Conservation (phyloP, 2,797 vertebrate species). For the Telmatherina bonti region DNA sequence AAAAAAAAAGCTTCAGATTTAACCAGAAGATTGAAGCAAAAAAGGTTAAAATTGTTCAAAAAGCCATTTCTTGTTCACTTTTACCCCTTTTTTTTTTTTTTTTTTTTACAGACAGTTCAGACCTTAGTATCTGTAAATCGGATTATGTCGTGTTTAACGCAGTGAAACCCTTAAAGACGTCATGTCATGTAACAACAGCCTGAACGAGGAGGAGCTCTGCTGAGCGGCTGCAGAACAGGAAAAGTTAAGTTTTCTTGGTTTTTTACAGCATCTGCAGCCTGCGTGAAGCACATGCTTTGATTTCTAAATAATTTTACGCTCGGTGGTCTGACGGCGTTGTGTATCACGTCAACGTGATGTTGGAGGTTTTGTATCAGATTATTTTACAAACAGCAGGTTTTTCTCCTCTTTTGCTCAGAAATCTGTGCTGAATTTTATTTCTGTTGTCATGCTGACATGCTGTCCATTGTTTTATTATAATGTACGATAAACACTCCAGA, state of each 20-base stretch:
- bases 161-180: neutral
- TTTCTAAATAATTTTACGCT: neutral
- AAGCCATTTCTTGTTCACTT: neutral
- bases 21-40: too few species aligned
- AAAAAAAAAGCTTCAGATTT: too few species aligned
- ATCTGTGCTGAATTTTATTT: too few species aligned
- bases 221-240: neutral
- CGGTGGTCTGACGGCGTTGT: neutral
- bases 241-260: neutral
- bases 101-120: neutral
- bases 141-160: neutral
- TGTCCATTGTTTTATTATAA: too few species aligned
- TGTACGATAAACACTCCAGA: too few species aligned
- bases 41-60: too few species aligned
- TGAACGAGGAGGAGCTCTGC: too few species aligned
- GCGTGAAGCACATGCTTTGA: neutral
- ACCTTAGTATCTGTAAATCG: neutral
- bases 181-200: neutral
- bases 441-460: too few species aligned
- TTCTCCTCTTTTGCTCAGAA: too few species aligned
- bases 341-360: too few species aligned
- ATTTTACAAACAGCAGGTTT: neutral
- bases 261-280: neutral
- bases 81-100: neutral
- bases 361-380: neutral